A percentile compares a stretch with the other conserved stretches of the same genome.
These are phyloP conservation scores for Tragelaphus scriptus DNA, from an alignment of 2,113 vertebrate species.

Conservation along the genomic window DNA sequence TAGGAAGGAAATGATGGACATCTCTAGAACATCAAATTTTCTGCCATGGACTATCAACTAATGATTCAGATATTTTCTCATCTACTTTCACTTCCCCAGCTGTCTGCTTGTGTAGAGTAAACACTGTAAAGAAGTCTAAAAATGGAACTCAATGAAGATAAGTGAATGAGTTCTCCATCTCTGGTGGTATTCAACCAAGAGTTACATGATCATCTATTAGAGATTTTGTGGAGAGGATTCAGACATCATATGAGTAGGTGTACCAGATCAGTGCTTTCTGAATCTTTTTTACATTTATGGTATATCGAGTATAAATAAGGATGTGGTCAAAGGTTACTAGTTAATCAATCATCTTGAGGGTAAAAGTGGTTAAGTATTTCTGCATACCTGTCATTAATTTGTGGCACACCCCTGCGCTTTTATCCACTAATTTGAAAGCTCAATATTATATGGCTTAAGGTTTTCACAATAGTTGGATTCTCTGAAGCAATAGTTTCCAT, in stretches of 20 bases:
- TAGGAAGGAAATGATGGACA: neutral
- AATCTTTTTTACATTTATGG: neutral
- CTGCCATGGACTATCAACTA: neutral
- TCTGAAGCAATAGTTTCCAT: neutral
- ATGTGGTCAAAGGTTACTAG: neutral
- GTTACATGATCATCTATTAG: neutral
- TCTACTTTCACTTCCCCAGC: neutral
- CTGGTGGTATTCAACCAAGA: neutral
- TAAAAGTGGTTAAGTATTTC: neutral
- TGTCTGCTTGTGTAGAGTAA: neutral
- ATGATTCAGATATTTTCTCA: conserved; percentile 14
- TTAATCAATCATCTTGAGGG: neutral
- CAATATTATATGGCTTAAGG: neutral
- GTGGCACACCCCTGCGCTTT: neutral
- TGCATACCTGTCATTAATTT: neutral
- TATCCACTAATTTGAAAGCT: neutral
- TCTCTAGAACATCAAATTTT: neutral
- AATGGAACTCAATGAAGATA: neutral
- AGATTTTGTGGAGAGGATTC: neutral
- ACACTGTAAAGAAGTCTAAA: neutral
- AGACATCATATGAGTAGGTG: neutral
- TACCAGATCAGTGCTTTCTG: neutral
- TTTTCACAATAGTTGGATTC: neutral
- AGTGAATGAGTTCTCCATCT: neutral
- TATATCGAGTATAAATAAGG: neutral